Base-by-base conservation (phyloP, 2,888 invertebrate species). In the Alsophila aescularia region DNA sequence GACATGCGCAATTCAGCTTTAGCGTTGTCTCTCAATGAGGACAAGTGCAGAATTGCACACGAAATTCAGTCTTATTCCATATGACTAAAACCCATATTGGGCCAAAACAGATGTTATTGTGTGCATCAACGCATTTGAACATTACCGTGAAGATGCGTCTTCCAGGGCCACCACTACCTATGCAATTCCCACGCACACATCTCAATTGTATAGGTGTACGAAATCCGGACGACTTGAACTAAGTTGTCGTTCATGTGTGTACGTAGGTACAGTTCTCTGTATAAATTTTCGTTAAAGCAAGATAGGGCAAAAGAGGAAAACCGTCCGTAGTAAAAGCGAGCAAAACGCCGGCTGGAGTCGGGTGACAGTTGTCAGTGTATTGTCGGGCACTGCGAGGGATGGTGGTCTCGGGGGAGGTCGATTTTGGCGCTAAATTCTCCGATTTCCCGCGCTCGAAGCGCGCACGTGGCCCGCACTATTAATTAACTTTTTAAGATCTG, bases 261-360 rank as follows among this genome's bases (percentile, higher is more conserved):
- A 76, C 64, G 72, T 80, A 76, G 63, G 73, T 77, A 77, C 67
- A 73, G 67, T 70, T 78, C 69, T 79, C 67, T 83, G 75, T 79
- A 81, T 83, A 83, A 72, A 83, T 82, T 85, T 83, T 83, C 81
- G 85, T 80, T 80, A 74, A 82, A 85, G 85, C 79, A 83, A 86
- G 85, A 86, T 84, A 83, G 84, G 81, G 83, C 73, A 83, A 83
- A 83, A 83, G 87, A 83, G 87, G 85, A 85, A 87, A 84, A 85
- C 77, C 85, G 80, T 62, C 70, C 63, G 74, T 83, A 83, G 84
- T 84, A 79, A 82, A 83, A 79, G 81, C 83, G 82, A 72, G 81
- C 75, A 73, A 83, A 86, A 81, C 81, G 83, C 77, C 78, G 81
- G 78, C 67, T 76, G 75, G 79, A 70, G 73, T 63, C 63, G 75